A percentile compares a stretch with the other conserved stretches of the same genome.
Conservation (phyloP, 2,888 invertebrate genomes). For the Siphlonurus alternatus region DNA sequence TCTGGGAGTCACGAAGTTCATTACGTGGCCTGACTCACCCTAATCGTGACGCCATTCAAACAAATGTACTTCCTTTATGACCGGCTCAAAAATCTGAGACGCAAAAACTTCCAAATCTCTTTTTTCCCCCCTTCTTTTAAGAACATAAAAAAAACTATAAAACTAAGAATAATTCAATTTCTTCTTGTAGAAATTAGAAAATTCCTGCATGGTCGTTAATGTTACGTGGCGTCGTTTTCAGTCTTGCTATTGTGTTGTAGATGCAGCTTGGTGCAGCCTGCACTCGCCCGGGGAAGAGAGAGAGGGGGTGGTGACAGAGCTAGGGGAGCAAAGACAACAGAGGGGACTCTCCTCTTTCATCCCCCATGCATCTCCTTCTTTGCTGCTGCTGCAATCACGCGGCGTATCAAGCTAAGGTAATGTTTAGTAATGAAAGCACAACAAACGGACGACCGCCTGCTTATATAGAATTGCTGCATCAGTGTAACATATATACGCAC, state of each 20-base stretch:
- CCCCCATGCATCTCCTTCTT: background rate
- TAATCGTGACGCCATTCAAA: too few species aligned
- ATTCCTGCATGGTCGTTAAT: background rate
- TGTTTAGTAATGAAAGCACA: conserved; percentile 3
- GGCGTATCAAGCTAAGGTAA: background rate
- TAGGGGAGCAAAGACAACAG: background rate
- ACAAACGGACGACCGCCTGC: background rate
- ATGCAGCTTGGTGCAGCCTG: background rate
- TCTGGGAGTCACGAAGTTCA: background rate
- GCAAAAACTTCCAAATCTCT: too few species aligned
- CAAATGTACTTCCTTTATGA: too few species aligned
- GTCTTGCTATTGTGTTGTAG: background rate
- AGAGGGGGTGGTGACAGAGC: background rate
- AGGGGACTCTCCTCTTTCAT: background rate
- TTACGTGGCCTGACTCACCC: too few species aligned
- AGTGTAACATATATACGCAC: too few species aligned
- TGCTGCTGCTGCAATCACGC: background rate
- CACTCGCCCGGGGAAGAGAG: background rate
- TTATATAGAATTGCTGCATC: too few species aligned
- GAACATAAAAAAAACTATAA: background rate
- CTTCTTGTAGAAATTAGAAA: background rate
- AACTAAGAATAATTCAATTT: background rate
- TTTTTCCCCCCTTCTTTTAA: background rate
- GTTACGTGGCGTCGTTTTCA: background rate
- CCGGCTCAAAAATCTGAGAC: too few species aligned